Percentiles rank a stretch among this genome's conserved stretches.
These are phyloP conservation scores for Sminthurinus aureus DNA, from an alignment of 2,888 invertebrate species.

Conservation along the genomic window DNA sequence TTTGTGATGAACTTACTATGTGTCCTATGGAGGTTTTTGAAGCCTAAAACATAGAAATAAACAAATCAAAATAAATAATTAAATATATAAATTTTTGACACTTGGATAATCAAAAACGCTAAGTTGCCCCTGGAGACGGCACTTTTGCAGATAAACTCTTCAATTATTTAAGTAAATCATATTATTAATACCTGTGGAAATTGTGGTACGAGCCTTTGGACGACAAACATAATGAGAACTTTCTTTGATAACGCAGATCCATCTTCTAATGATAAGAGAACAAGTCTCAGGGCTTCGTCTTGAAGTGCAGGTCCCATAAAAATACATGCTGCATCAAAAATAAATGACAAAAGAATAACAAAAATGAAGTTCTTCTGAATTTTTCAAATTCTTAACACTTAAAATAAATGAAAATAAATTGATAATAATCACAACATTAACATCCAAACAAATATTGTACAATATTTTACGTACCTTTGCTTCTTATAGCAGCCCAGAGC, in stretches of 20 bases:
- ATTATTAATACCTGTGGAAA: slow-evolving; percentile 73
- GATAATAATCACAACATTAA: neutral
- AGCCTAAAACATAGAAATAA: slow-evolving; percentile 66
- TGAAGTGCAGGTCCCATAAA: slow-evolving; percentile 81
- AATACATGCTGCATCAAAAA: slow-evolving; percentile 49
- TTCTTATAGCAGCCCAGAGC: slow-evolving; percentile 52
- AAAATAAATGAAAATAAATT: too few species aligned
- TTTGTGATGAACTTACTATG: too few species aligned
- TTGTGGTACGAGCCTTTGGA: slow-evolving; percentile 93
- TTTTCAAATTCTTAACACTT: too few species aligned
- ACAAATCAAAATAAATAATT: neutral
- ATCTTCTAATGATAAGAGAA: slow-evolving; percentile 92
- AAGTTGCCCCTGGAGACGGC: too few species aligned
- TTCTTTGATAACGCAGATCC: slow-evolving; percentile 92
- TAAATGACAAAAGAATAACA: too few species aligned
- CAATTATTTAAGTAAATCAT: neutral
- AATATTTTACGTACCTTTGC: too few species aligned
- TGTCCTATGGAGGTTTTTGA: slow-evolving; percentile 99
- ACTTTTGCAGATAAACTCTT: too few species aligned
- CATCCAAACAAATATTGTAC: too few species aligned
- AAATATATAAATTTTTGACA: neutral
- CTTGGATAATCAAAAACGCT: too few species aligned
- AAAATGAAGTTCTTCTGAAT: too few species aligned
- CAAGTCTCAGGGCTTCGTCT: slow-evolving; percentile 95
- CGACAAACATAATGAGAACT: slow-evolving; percentile 97